These are phyloP conservation scores for Tryphoninae sp. DNA, from an alignment of 2,888 invertebrate genomes.

Conservation along the genomic window DNA sequence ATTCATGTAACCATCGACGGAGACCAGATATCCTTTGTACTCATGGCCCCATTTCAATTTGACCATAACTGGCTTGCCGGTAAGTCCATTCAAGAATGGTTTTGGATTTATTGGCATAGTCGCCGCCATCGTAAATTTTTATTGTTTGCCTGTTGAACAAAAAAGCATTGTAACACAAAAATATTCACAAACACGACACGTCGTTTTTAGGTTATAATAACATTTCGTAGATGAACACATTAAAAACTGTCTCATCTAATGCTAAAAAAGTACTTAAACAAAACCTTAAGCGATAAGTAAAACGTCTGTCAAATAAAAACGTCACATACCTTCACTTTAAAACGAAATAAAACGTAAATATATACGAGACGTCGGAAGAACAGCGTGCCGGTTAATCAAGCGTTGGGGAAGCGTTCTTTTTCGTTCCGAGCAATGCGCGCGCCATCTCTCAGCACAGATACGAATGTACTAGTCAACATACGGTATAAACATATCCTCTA, in stretches of 20 bases:
- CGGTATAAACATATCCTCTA: no score
- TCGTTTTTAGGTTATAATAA: constrained; percentile 51
- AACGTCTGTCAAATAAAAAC: constrained; percentile 4
- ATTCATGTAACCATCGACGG: constrained; percentile 99
- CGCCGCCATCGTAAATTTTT: constrained; percentile 85
- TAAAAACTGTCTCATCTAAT: background rate
- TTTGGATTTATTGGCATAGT: constrained; percentile 99
- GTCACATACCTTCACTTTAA: constrained; percentile 36
- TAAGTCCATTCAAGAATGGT: constrained; percentile 98
- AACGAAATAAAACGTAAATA: constrained; percentile 59
- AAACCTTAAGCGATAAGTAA: background rate
- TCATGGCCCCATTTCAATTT: constrained; percentile 99
- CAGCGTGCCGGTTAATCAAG: constrained; percentile 45
- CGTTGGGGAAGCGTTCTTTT: background rate
- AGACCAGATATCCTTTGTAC: constrained; percentile 98
- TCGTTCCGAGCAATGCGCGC: background rate
- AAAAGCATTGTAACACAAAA: background rate
- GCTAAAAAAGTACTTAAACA: background rate
- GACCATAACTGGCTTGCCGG: constrained; percentile 98
- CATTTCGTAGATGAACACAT: background rate
- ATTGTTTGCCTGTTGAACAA: constrained; percentile 10
- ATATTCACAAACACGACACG: constrained; percentile 15
- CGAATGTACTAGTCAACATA: background rate
- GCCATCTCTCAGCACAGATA: background rate
- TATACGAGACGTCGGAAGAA: constrained; percentile 29